Base-by-base conservation (phyloP, 2,888 invertebrate genomes). In the Parnassius apollo region DNA sequence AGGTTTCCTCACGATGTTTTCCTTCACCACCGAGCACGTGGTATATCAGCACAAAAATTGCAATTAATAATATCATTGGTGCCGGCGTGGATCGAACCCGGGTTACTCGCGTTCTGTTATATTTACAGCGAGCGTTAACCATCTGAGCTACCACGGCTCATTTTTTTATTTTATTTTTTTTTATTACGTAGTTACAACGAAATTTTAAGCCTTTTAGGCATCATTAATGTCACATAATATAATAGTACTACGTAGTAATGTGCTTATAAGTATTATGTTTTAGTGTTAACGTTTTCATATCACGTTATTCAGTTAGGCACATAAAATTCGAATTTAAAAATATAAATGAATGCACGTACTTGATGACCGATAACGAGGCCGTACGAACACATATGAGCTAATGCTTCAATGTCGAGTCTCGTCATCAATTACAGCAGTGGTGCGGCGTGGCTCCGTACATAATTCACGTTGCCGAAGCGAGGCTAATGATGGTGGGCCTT, bases 301-400 rank as follows among this genome's bases (percentile, higher is more conserved):
- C 63, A 63, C 63, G 63, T 63, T 56, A 63, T 55, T 46, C 42
- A 50, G 54, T 82, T 81, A 78, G 82, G 82, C 83, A 84, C 75
- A 82, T 75, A 81, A 82, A 75, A 72, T 75, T 76, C 75, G 76
- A 82, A 69, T 82, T 82, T 86, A 84, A 78, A 86, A 86, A 82
- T 85, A 77, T 49, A 54, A 59, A 46, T 35, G 59, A 77, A 80
- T 81, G 81, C 90, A 85, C 75, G 83, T 82, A 79, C 73, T 77
- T 77, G 89, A 89, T 90, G 90, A 88, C 90, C 86, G 90, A 90
- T 90, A 88, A 86, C 80, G 75, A 75, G 85, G 82, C 83, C 83
- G 75, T 73, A 75, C 72, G 79, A 79, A 77, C 76, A 81, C 53
- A 82, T 83, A 83, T 83, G 82, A 85, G 80, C 82, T 84, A 85